Conservation (phyloP, 2,888 invertebrate species). For the Empis stercorea region DNA sequence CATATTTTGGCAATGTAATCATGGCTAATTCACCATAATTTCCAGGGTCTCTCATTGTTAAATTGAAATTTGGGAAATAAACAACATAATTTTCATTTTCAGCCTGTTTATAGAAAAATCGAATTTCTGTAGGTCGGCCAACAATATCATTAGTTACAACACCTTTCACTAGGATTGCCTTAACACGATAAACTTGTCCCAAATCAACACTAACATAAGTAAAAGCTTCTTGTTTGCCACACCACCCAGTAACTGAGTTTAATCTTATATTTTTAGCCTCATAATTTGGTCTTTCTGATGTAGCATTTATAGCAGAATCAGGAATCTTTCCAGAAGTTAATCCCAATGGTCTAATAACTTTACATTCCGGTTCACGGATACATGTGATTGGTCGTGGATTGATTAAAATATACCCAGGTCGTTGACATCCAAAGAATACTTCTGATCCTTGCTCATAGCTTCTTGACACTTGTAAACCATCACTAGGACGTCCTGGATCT, state of each 20-base stretch:
- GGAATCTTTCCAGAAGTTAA: conserved; percentile 85
- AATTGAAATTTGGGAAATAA: conserved; percentile 91
- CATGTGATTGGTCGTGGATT: conserved; percentile 84
- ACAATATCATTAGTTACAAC: conserved; percentile 92
- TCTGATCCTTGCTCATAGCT: conserved; percentile 84
- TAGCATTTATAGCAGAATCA: conserved; percentile 89
- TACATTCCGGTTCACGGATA: conserved; percentile 85
- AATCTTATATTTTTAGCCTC: conserved; percentile 79
- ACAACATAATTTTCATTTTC: conserved; percentile 92
- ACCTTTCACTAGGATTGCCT: conserved; percentile 85
- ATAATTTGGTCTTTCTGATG: conserved; percentile 84
- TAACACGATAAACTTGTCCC: conserved; percentile 82
- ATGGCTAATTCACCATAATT: conserved; percentile 94
- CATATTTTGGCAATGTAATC: conserved; percentile 87
- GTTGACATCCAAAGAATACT: conserved; percentile 77
- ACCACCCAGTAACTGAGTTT: conserved; percentile 92
- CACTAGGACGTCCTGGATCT: conserved; percentile 88
- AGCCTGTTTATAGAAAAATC: conserved; percentile 93
- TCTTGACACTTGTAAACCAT: conserved; percentile 73
- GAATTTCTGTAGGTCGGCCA: conserved; percentile 88
- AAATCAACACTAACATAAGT: conserved; percentile 92
- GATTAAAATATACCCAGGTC: conserved; percentile 86
- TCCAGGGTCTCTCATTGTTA: conserved; percentile 90
- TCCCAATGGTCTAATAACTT: conserved; percentile 81
- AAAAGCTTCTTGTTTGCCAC: conserved; percentile 92